Base-by-base conservation (phyloP, 1,140 invertebrate genomes). In the Lepidostoma basale region DNA sequence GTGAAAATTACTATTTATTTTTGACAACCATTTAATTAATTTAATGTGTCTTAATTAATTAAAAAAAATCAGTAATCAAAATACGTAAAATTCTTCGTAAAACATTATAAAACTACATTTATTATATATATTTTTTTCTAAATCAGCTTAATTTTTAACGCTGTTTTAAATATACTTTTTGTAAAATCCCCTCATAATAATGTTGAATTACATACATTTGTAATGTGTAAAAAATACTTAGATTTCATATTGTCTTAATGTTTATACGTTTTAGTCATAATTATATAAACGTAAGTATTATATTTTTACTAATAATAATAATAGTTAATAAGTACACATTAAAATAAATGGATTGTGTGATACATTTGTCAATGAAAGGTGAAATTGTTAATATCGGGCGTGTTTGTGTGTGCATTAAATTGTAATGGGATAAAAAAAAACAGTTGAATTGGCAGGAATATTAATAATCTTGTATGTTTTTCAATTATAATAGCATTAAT, bases 401-500 rank as follows among this genome's bases (percentile, higher is more conserved):
- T 10, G 23, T 49, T 6, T 23, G 33, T 36, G 33, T 23, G 22
- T 10, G 22, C 18, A 49, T 49, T 23, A 23, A 49, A 49, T 10
- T 25, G 22, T 49, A 49, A 23, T 23, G 1, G 45, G 26, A 49
- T 23, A 49, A 2, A 14, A 56, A 30, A 33, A 18, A 56, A 56
- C 6, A 33, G 52, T 56, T 56, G 28, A 30, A 56, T 33, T 33
- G 28, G 4, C 49, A 33, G 25, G 18, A 54, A 52, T 33, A 36
- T n/a, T n/a, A n/a, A n/a, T 36, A n/a, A 12, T 12, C 33, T 12
- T 14, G 52, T 14, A 33, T 33, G 52, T 16, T 56, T 56, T 56
- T 56, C 52, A 56, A 56, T 56, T 56, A 56, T 56, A 47, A 18
- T 47, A 47, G n/a, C n/a, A 49, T 49, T 23, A 49, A 49, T 20